Percentiles rank a stretch among this genome's conserved stretches.
Evolutionary conservation across 1,140 invertebrate species (phyloP).

Genomic region (Antheraea pernyi): DNA sequence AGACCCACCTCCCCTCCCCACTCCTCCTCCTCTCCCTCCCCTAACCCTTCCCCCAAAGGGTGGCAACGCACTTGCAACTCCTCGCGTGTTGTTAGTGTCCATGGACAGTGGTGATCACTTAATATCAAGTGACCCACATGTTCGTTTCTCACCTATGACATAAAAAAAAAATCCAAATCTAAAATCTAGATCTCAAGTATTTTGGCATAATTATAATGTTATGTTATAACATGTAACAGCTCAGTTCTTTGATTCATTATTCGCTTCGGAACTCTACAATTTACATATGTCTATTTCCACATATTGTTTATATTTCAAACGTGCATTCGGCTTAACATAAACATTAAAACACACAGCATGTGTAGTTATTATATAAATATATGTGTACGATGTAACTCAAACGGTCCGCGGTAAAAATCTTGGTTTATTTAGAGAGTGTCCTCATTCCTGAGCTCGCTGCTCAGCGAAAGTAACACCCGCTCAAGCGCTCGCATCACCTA

Average conservation of each 20-base stretch:
- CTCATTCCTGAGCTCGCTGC: constrained; percentile 52
- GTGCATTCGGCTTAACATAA: constrained; percentile 37
- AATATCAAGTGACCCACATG: too few species aligned
- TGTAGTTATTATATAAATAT: constrained; percentile 36
- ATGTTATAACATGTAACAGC: background rate
- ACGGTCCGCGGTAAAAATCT: constrained; percentile 53
- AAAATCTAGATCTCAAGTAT: background rate
- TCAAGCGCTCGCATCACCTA: constrained; percentile 36
- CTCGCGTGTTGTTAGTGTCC: too few species aligned
- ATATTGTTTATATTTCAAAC: constrained; percentile 22
- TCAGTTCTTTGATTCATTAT: background rate
- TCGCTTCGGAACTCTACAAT: background rate
- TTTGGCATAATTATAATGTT: background rate
- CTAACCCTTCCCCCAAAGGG: too few species aligned
- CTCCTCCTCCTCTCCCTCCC: too few species aligned
- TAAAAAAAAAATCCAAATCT: too few species aligned
- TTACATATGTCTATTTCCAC: constrained; percentile 3
- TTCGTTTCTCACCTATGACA: too few species aligned
- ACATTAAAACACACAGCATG: constrained; percentile 31
- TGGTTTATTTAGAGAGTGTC: constrained; percentile 63
- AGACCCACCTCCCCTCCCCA: too few species aligned
- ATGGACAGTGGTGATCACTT: too few species aligned
- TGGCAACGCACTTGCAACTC: too few species aligned
- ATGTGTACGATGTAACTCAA: constrained; percentile 37
- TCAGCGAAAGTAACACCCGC: constrained; percentile 54